Evolutionary conservation across 2,113 vertebrate species (phyloP).

Genomic region (Sorex fumeus): DNA sequence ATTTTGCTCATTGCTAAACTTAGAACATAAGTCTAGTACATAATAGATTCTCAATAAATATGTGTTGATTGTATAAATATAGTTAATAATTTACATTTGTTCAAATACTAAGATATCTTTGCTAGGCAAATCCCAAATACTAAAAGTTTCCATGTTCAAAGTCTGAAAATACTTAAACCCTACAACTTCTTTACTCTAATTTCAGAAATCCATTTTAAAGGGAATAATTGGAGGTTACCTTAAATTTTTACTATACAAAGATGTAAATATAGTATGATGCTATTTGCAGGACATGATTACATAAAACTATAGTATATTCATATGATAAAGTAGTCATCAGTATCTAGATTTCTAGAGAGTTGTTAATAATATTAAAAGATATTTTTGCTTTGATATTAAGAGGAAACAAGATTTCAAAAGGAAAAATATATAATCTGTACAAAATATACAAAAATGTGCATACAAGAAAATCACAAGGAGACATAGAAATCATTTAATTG

Average conservation of each 20-base stretch:
- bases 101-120: background rate
- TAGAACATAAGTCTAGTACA: background rate
- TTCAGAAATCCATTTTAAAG: constrained; percentile 35
- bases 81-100: background rate
- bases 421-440: background rate
- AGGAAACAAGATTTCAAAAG: background rate
- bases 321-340: background rate
- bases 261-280: background rate
- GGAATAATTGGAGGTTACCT: constrained; percentile 8
- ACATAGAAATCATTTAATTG: background rate
- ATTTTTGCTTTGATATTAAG: background rate
- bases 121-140: background rate
- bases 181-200: background rate
- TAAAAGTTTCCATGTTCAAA: background rate
- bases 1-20: background rate
- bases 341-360: background rate
- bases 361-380: constrained; percentile 5
- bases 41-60: background rate
- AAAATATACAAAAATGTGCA: background rate
- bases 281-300: background rate
- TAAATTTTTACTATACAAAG: constrained; percentile 14
- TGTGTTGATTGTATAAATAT: background rate
- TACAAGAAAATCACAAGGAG: background rate
- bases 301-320: background rate
- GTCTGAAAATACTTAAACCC: constrained; percentile 2